phyloP scores from a whole-genome alignment of 2,888 invertebrate species.

The Drosophila glabriapex region DNA sequence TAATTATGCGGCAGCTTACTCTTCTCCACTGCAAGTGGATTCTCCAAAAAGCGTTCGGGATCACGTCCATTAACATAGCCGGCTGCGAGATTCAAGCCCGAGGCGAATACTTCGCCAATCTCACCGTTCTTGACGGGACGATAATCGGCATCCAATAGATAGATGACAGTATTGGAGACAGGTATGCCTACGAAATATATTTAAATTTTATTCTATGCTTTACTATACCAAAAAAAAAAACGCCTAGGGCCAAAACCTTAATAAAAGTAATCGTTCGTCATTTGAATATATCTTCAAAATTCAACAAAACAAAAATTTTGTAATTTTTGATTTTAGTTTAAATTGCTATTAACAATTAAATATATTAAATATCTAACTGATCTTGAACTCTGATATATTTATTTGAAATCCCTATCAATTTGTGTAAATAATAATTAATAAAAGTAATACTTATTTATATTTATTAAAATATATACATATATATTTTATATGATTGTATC shows the following conservation, averaged over 20 bases:
- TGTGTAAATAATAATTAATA: neutral
- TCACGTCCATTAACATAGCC: slow-evolving; percentile 93
- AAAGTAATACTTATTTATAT: neutral
- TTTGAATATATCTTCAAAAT: neutral
- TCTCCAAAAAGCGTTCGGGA: slow-evolving; percentile 90
- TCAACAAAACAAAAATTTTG: too few relatives aligned
- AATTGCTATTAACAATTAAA: too few relatives aligned
- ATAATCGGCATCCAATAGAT: slow-evolving; percentile 91
- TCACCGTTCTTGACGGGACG: slow-evolving; percentile 90
- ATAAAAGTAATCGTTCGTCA: neutral
- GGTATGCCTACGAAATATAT: slow-evolving; percentile 88
- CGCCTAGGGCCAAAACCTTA: neutral
- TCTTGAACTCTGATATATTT: neutral
- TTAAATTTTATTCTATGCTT: neutral
- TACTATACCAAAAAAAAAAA: too few relatives aligned
- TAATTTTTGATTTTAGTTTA: too few relatives aligned
- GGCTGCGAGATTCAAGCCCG: slow-evolving; percentile 91
- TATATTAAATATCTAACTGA: too few relatives aligned
- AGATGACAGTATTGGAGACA: slow-evolving; percentile 92
- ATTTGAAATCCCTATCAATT: neutral
- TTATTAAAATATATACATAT: neutral
- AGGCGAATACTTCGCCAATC: slow-evolving; percentile 93
- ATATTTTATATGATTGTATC: neutral
- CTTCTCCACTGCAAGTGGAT: slow-evolving; percentile 90
- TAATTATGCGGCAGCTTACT: slow-evolving; percentile 83